A percentile compares a stretch with the other conserved stretches of the same genome.
Evolutionary conservation across 2,888 invertebrate species (phyloP).

Genomic region (Zygaena filipendulae): DNA sequence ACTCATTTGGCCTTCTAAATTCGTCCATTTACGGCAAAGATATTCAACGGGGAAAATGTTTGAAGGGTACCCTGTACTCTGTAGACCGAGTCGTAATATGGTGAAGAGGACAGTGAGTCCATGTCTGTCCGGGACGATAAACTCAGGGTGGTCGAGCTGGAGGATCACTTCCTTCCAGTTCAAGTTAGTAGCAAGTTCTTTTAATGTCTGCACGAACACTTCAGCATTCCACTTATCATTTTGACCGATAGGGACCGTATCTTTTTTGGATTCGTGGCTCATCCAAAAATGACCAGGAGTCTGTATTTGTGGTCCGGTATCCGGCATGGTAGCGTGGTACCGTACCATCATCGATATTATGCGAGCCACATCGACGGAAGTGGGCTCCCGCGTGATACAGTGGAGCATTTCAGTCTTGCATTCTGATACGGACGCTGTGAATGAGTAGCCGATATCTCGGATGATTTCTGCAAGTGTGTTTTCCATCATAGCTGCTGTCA

Average conservation of each 20-base stretch:
- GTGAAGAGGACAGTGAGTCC: conserved; percentile 82
- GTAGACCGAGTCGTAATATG: conserved; percentile 83
- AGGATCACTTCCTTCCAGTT: conserved; percentile 88
- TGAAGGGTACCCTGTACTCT: conserved; percentile 72
- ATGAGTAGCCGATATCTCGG: conserved; percentile 85
- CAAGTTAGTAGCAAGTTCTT: conserved; percentile 80
- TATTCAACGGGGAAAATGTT: conserved; percentile 81
- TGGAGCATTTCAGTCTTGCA: conserved; percentile 80
- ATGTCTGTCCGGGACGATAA: conserved; percentile 81
- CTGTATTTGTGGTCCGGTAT: conserved; percentile 76
- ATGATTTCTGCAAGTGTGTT: conserved; percentile 82
- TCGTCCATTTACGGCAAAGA: conserved; percentile 86
- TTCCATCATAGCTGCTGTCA: conserved; percentile 60
- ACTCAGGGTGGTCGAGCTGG: conserved; percentile 86
- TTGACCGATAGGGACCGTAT: conserved; percentile 34
- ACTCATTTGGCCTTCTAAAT: conserved; percentile 86
- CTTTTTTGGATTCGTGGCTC: conserved; percentile 42
- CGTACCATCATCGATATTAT: conserved; percentile 89
- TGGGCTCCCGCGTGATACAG: conserved; percentile 81
- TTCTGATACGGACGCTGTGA: conserved; percentile 81
- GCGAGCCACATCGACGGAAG: conserved; percentile 88
- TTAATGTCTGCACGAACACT: conserved; percentile 84
- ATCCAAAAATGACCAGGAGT: conserved; percentile 65
- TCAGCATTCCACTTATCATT: conserved; percentile 85
- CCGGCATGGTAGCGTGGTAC: conserved; percentile 74